Base-by-base conservation (phyloP, 2,797 vertebrate genomes). In the Enteromius paludinosus region DNA sequence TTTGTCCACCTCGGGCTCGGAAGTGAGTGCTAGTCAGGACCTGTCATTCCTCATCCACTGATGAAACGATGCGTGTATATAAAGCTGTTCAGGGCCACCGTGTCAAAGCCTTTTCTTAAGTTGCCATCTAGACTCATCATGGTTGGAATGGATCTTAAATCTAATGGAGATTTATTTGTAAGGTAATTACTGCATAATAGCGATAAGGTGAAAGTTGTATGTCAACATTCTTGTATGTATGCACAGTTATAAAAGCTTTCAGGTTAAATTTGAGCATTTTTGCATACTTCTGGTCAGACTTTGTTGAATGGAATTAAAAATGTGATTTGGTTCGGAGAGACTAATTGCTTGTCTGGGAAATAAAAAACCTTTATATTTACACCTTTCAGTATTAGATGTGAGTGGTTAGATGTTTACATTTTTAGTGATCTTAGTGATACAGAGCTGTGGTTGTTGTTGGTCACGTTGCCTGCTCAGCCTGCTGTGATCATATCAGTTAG, bases 11-110 rank as follows among this genome's bases (percentile, higher is more conserved):
- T 74, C 35, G 20, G 45, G 61, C 25, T 35, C 33, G 5, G 59
- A 49, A 65, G 23, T 14, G 30, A 41, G 41, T 15, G 18, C 38
- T 56, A 45, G 52, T 61, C 61, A 4, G 4, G 41, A 9, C n/a
- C 9, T 81, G 79, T 66, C 79, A 81, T 81, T 74, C 45, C 61
- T 65, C 49, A 38, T 81, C 41, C 18, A 64, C 56, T 59, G 56
- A 61, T 64, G 69, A 38, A 33, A 62, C 28, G 12, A 38, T 74
- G 10, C 71, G 28, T 11, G 10, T 20, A 62, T 14, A 65, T 74
- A 38, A 66, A 49, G 17, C 61, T 30, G 30, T 47, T 71, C 11
- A 70, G 62, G 69, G 45, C 41, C 23, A 28, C 45, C 10, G 1
- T 35, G 30, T 49, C 47, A 35, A 14, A 72, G 47, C 2, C 70